Evolutionary conservation across 2,113 vertebrate genomes (phyloP), one percentile per base, ranked within the genome.

Genomic region (Mionectes macconnelli): DNA sequence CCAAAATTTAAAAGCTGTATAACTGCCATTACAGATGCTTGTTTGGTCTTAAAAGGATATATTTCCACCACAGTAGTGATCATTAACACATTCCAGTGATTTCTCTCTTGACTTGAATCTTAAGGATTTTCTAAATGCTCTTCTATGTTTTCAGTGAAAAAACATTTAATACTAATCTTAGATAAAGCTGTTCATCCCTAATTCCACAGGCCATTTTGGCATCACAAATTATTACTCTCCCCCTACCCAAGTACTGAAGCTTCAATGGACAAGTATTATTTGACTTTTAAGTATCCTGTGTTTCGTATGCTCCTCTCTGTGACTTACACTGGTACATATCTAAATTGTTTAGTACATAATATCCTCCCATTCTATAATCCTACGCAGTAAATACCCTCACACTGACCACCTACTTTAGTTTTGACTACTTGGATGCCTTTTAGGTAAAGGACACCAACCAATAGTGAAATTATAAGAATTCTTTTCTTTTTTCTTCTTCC

Each of bases 401-500:
- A 94, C 70, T 94, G 95, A 93, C 53, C 44, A 93, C 86, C 75
- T 97, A 79, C 97, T 96, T 96, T 94, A 94, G 69, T 96, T 97
- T 94, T 94, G 81, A 87, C 86, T 95, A 63, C 84, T 96, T 97
- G 77, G 73, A 95, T 96, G 74, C 47, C 90, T 97, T 97, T 97
- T 95, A 97, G 91, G 87, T 96, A 96, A 98, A 97, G 91, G 69
- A 92, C 84, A 96, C 55, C 39, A 85, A 95, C 95, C 84, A 86
- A 78, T 14, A 52, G 62, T 55, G 31, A 91, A 97, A 97, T 96
- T 96, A 94, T 89, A 97, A 95, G 25, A 27, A 67, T 62, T 90
- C 72, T 95, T 83, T 95, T 96, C 52, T 94, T 94, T 89, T 93
- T 12, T 69, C 64, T 37, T 68, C 19, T 30, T 72, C 40, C 3